Percentiles rank a stretch among this genome's conserved stretches.
These are phyloP conservation scores for Anticlea derivata DNA, from an alignment of 2,888 invertebrate species.

Conservation along the genomic window DNA sequence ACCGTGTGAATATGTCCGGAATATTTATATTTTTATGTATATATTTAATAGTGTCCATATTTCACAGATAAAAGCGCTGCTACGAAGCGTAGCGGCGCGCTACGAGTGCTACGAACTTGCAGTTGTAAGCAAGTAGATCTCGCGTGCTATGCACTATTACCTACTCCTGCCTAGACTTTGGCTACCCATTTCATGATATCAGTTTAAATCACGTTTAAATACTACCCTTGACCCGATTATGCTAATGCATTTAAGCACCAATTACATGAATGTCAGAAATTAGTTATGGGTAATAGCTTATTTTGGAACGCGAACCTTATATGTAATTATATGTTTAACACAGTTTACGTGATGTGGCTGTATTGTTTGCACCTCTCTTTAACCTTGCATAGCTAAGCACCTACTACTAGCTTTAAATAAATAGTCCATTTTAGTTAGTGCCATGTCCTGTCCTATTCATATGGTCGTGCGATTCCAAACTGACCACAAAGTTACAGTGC, in stretches of 20 bases:
- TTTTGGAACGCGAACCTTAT: constrained; percentile 17
- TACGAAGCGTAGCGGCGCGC: constrained; percentile 15
- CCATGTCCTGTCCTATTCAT: no score
- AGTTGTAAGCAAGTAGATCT: constrained; percentile 42
- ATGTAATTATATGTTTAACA: constrained; percentile 13
- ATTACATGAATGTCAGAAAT: constrained; percentile 46
- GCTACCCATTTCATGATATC: constrained; percentile 62
- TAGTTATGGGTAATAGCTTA: constrained; percentile 30
- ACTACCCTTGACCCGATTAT: constrained; percentile 62
- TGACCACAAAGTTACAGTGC: no score
- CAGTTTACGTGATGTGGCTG: constrained; percentile 14
- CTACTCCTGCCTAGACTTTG: constrained; percentile 55
- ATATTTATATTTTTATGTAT: no score
- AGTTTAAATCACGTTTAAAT: constrained; percentile 54
- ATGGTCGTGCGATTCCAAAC: no score
- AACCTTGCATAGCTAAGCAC: constrained; percentile 5
- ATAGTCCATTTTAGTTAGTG: no score
- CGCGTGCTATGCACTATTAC: constrained; percentile 64
- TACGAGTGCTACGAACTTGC: constrained; percentile 26
- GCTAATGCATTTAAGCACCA: constrained; percentile 47
- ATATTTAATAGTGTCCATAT: neutral
- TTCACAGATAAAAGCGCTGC: constrained; percentile 5
- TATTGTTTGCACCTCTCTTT: constrained; percentile 12
- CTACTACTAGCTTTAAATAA: no score
- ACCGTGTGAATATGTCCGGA: no score